Percentiles rank a stretch among this genome's conserved stretches.
These are phyloP conservation scores for Bombycilla garrulus DNA, from an alignment of 2,113 vertebrate species.

Conservation along the genomic window DNA sequence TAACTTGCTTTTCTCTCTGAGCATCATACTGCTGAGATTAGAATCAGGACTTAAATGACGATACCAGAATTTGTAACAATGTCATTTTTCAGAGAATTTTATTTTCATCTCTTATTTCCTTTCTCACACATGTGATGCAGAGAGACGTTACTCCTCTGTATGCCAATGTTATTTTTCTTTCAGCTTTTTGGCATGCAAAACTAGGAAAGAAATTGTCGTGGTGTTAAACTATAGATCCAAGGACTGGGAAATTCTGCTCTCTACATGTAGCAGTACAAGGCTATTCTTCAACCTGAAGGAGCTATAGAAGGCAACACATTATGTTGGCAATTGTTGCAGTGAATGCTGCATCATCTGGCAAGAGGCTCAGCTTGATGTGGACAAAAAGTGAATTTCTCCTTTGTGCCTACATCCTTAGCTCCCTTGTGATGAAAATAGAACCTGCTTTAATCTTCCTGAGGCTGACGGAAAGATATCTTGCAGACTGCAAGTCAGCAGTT, in stretches of 20 bases:
- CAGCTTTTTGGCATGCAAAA: slow-evolving; percentile 63
- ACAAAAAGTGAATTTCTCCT: slow-evolving; percentile 67
- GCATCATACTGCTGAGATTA: not conserved
- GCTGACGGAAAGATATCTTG: slow-evolving; percentile 62
- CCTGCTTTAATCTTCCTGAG: slow-evolving; percentile 65
- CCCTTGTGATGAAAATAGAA: slow-evolving; percentile 66
- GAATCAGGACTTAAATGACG: slow-evolving; percentile 27
- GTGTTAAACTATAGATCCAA: slow-evolving; percentile 21
- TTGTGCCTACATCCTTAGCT: slow-evolving; percentile 56
- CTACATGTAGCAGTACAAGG: slow-evolving; percentile 15
- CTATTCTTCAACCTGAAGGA: slow-evolving; percentile 66
- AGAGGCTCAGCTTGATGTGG: slow-evolving; percentile 60
- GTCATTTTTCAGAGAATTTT: slow-evolving; percentile 6
- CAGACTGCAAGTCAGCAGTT: slow-evolving; percentile 76
- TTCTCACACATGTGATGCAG: not conserved
- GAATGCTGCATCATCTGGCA: slow-evolving; percentile 47
- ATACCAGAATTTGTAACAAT: not conserved
- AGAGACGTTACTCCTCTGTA: slow-evolving; percentile 41
- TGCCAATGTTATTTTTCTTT: slow-evolving; percentile 54
- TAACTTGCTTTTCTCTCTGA: not conserved
- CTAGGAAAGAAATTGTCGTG: slow-evolving; percentile 50
- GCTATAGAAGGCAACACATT: slow-evolving; percentile 9
- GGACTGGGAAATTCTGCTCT: slow-evolving; percentile 66
- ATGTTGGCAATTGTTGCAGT: slow-evolving; percentile 60
- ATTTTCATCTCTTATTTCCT: slow-evolving; percentile 18